Evolutionary conservation across 2,797 vertebrate genomes (phyloP), one percentile per base, ranked within the genome.

Genomic region (Centroberyx gerrardi): DNA sequence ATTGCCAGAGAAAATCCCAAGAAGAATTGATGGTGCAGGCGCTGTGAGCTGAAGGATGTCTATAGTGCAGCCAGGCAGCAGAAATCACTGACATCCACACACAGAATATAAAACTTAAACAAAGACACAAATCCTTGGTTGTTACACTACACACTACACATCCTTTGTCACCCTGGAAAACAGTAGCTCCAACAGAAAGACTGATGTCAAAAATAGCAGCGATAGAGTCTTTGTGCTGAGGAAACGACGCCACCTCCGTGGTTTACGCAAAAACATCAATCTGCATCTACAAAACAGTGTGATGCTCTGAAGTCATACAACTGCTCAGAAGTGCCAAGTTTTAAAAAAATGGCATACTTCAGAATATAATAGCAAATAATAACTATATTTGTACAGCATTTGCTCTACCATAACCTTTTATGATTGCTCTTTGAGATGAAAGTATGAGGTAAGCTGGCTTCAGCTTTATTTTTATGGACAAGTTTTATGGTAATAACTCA

Each of bases 181-280:
- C 52, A 56, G 48, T 69, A 22, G 8, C 80, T 83, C 78, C 53
- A 66, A 74, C 68, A 65, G 29, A 14, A 72, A 69, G 71, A 59
- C 72, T 56, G 48, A 58, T 78, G 78, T 84, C 76, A 82, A 40
- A 88, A 86, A 85, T 73, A 88, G 89, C 78, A 87, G 60, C 74
- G 48, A 71, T 17, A 62, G 67, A 85, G 72, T 73, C 68, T 76
- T 78, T 74, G 68, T 64, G 68, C 76, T 49, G 46, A 66, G 29
- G 51, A 76, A 83, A 84, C 53, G 52, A 62, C 27, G 33, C 73
- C 66, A 55, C 48, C 49, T 84, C 65, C 66, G 15, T 69, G 73
- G 78, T 86, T 85, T 53, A 84, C 42, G 15, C 68, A 75, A 67
- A 69, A 86, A 65, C 59, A 78, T 85, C 79, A 77, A 68, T 78